Evolutionary conservation across 2,888 invertebrate genomes (phyloP).

Genomic region (Acleris sparsana): DNA sequence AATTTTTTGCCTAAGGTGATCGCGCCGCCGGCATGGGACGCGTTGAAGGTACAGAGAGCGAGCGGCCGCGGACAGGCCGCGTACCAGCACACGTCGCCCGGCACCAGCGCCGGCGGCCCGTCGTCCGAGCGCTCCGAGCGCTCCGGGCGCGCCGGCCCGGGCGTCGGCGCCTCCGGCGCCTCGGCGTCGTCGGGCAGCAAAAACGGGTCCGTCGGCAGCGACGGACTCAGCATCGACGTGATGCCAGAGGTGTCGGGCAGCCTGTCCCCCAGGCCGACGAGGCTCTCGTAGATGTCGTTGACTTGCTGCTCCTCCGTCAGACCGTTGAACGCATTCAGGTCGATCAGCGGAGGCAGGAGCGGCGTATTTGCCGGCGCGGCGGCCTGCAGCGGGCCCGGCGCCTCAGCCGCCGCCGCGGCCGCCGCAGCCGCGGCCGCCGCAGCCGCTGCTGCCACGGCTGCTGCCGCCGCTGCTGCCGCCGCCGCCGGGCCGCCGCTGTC

Average conservation of each 20-base stretch:
- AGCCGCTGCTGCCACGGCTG: constrained; percentile 41
- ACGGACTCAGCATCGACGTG: constrained; percentile 65
- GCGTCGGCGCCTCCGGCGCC: constrained; percentile 42
- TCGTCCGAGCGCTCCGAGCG: constrained; percentile 47
- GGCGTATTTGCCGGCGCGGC: constrained; percentile 39
- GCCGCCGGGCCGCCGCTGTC: constrained; percentile 67
- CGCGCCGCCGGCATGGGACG: constrained; percentile 83
- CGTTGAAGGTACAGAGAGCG: constrained; percentile 82
- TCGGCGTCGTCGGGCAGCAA: constrained; percentile 66
- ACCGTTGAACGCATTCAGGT: constrained; percentile 66
- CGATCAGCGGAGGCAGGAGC: constrained; percentile 66
- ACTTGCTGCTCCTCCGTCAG: constrained; percentile 72
- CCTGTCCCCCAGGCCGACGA: constrained; percentile 67
- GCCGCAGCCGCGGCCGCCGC: constrained; percentile 42
- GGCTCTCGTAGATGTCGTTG: constrained; percentile 70
- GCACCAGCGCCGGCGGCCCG: constrained; percentile 58
- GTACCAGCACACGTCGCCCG: constrained; percentile 77
- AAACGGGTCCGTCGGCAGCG: constrained; percentile 60
- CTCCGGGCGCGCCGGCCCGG: constrained; percentile 47
- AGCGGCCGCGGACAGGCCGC: constrained; percentile 84
- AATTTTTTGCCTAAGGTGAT: constrained; percentile 79
- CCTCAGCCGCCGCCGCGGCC: constrained; percentile 21
- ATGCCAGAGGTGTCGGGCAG: constrained; percentile 69
- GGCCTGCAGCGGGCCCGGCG: constrained; percentile 39
- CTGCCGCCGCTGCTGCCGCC: constrained; percentile 47